Conservation (phyloP, 2,888 invertebrate genomes). For the Malachius bipustulatus region DNA sequence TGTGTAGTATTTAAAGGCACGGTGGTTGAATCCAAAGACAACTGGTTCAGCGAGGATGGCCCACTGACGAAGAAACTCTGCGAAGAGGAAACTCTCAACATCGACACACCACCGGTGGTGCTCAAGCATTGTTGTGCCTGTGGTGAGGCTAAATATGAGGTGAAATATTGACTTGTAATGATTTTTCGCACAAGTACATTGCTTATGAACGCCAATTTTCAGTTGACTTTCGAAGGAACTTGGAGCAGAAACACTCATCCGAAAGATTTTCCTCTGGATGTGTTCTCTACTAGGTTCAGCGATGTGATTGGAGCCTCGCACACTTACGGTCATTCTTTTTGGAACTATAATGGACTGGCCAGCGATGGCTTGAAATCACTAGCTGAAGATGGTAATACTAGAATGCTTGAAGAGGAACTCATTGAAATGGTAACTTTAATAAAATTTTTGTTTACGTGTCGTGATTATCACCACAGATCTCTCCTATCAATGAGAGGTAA, state of each 20-base stretch:
- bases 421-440: constrained; percentile 51
- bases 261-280: constrained; percentile 80
- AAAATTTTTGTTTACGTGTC: background rate
- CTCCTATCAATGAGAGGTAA: background rate
- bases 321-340: constrained; percentile 65
- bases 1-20: constrained; percentile 71
- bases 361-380: constrained; percentile 78
- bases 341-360: constrained; percentile 76
- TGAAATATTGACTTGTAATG: constrained; percentile 26
- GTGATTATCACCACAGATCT: background rate
- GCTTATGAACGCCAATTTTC: constrained; percentile 10
- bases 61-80: constrained; percentile 58
- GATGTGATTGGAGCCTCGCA: constrained; percentile 93
- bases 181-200: background rate
- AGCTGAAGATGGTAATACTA: constrained; percentile 84
- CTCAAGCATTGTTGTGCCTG: constrained; percentile 79
- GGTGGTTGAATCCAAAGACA: constrained; percentile 56
- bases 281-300: constrained; percentile 81
- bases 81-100: constrained; percentile 47
- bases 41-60: constrained; percentile 73
- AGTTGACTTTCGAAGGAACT: constrained; percentile 78
- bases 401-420: constrained; percentile 79
- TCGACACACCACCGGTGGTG: constrained; percentile 50
- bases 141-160: constrained; percentile 92
- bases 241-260: constrained; percentile 94